Conservation (phyloP, 2,888 invertebrate species). For the Eudemis profundana region DNA sequence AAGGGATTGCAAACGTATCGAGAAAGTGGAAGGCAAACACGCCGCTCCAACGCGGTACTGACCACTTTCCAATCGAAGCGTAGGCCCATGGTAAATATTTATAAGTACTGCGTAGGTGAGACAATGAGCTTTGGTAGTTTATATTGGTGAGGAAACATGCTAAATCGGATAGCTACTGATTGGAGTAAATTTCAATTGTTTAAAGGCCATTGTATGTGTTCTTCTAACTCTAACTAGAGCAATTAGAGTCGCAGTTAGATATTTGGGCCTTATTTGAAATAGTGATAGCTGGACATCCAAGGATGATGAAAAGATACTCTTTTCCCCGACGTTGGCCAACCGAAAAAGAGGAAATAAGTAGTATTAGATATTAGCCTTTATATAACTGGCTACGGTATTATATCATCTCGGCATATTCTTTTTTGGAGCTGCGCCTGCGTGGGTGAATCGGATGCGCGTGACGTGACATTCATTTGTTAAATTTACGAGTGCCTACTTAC, state of each 20-base stretch:
- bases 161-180: too few relatives aligned
- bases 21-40: constrained; percentile 39
- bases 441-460: background rate
- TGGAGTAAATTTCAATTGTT: too few relatives aligned
- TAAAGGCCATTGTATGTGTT: too few relatives aligned
- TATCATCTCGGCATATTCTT: constrained; percentile 9
- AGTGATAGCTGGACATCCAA: too few relatives aligned
- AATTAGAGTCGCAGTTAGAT: too few relatives aligned
- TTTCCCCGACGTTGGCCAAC: too few relatives aligned
- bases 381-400: constrained; percentile 1
- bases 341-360: too few relatives aligned
- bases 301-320: too few relatives aligned
- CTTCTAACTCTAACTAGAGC: too few relatives aligned
- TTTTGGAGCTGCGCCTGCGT: background rate
- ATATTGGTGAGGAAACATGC: too few relatives aligned
- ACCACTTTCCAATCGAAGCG: constrained; percentile 43
- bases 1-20: constrained; percentile 39
- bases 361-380: background rate
- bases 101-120: constrained; percentile 30
- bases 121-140: constrained; percentile 22
- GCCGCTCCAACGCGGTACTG: constrained; percentile 21
- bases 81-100: constrained; percentile 40
- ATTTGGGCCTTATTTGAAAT: too few relatives aligned
- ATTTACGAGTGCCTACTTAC: too few relatives aligned
- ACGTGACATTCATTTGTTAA: background rate